Base-by-base conservation (phyloP, 1,140 invertebrate species). In the Reticulitermes speratus region DNA sequence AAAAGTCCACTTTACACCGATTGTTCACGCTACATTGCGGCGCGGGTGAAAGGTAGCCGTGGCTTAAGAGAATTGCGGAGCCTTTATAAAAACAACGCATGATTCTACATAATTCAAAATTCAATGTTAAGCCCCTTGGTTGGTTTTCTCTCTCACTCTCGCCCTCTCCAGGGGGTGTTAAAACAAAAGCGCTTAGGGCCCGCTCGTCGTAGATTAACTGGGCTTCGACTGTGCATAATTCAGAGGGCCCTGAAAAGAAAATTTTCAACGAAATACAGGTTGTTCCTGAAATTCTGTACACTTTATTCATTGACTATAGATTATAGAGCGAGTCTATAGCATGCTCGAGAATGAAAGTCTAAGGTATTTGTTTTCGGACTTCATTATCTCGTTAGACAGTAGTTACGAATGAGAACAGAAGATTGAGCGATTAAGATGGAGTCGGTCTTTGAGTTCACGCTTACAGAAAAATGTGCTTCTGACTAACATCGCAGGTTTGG, bases 131-230 rank as follows among this genome's bases (percentile, higher is more conserved):
- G 45, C 45, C 45, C 82, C 44, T 83, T 44, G 21, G 25, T 75
- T n/a, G 65, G 55, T 23, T 65, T 1, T 65, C 65, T 75, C 25
- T 75, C n/a, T 75, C 65, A 30, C 65, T 75, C 65, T 1, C n/a
- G 7, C 65, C 25, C 65, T 75, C 65, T 75, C 65, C 65, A 75
- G 65, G 82, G 45, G 82, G 32, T 45, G 82, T 44, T 83, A 48
- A 83, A 83, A 83, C 45, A 83, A 48, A 83, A 83, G 82, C 82
- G 82, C 45, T 83, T 83, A 83, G 82, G 82, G 82, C 23, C 38
- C 82, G 19, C 82, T 83, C 82, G 38, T 83, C 82, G 82, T 48
- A 75, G 82, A 83, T 83, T 83, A 83, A 83, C 82, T 83, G 82
- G 45, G 82, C 82, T 83, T 83, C 45, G 82, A 25, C 5, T 83